These are phyloP conservation scores for Megaptera novaeangliae DNA, from an alignment of 2,113 vertebrate species.

Conservation along the genomic window DNA sequence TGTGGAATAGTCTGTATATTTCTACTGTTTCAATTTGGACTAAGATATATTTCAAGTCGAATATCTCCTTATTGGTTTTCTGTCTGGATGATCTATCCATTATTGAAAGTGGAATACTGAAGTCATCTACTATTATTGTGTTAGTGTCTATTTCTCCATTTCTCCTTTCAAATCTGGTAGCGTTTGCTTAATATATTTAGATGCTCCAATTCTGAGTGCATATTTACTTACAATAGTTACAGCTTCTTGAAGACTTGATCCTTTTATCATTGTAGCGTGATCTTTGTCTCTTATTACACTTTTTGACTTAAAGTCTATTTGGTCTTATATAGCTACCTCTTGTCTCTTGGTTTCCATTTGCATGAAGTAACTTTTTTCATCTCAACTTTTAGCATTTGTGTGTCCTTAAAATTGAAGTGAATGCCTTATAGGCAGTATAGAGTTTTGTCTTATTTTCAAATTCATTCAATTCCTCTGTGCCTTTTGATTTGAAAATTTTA, in stretches of 20 bases:
- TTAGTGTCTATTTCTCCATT: not conserved
- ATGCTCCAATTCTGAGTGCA: not conserved
- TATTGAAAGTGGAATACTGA: not conserved
- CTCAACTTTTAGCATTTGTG: too few species aligned
- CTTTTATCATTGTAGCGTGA: not conserved
- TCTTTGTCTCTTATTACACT: not conserved
- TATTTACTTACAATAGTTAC: not conserved
- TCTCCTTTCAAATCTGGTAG: not conserved
- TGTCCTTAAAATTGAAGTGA: not conserved
- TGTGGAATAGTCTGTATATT: not conserved
- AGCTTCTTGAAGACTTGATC: not conserved
- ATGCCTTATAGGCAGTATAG: not conserved
- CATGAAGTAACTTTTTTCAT: not conserved
- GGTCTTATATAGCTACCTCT: not conserved
- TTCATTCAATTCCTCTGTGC: not conserved
- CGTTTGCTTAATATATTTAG: not conserved
- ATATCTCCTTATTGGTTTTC: not conserved
- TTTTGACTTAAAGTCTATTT: not conserved
- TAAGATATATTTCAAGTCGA: not conserved
- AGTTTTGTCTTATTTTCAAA: not conserved
- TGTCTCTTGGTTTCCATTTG: not conserved
- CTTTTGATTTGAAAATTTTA: not conserved
- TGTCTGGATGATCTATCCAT: not conserved
- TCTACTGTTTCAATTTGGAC: not conserved
- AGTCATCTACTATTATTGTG: not conserved